Evolutionary conservation across 1,140 invertebrate genomes (phyloP), one percentile per base, ranked within the genome.

Genomic region (Palaemon carinicauda): DNA sequence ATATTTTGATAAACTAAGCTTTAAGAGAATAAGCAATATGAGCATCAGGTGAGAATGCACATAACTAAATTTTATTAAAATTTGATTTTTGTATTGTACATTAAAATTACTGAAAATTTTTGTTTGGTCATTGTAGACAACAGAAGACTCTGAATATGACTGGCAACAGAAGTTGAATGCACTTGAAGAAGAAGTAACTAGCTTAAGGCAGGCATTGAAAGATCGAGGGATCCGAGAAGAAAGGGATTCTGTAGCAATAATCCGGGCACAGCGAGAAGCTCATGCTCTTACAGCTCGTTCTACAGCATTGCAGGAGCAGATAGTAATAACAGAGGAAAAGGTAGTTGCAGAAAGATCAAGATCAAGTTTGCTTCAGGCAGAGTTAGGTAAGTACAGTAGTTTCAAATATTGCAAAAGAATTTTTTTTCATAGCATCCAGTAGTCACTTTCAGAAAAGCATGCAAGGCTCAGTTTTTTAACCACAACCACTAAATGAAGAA

Each of bases 61-160:
- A n/a, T n/a, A n/a, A n/a, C n/a, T n/a, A n/a, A n/a, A n/a, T n/a
- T n/a, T n/a, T n/a, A n/a, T n/a, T n/a, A n/a, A n/a, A n/a, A n/a
- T n/a, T n/a, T n/a, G n/a, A n/a, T n/a, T n/a, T n/a, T n/a, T n/a
- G n/a, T n/a, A n/a, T n/a, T n/a, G 3, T 9, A 41, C 41, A 41
- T 7, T 5, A 41, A 41, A 41, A 3, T 41, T 41, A 0, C 3
- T 9, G 41, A 12, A 41, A 41, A 41, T 41, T 9, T 41, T 41
- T 1, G 7, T 41, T 1, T 41, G 41, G 7, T 41, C 41, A 41
- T 41, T 41, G 41, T 52, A 87, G 85, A 50, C 33, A 19, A 21
- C 79, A 69, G 85, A 87, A 77, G 73, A 80, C 27, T 29, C 85
- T 12, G 80, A 81, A 24, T 87, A 87, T 82, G 85, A 87, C 15